Evolutionary conservation across 2,113 vertebrate species (phyloP).

Genomic region (Aythya baeri): DNA sequence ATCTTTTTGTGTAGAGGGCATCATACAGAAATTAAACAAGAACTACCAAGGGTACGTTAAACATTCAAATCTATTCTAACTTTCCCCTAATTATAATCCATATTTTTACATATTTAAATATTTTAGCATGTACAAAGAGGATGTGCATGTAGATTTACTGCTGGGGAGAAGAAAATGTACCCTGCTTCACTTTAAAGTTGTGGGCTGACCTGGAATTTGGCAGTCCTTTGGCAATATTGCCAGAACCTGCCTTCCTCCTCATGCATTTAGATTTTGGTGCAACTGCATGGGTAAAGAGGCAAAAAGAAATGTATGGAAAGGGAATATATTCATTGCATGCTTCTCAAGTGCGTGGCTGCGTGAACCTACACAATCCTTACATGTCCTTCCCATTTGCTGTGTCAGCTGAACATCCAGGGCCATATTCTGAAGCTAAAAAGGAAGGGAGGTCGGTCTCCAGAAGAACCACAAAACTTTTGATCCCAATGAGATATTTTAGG

Average conservation of each 20-base stretch:
- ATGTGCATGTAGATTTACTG: conserved; percentile 1
- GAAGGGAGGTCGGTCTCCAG: background rate
- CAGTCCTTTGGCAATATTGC: background rate
- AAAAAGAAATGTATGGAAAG: background rate
- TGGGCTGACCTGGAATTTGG: conserved; percentile 30
- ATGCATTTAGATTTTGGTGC: background rate
- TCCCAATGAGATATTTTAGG: background rate
- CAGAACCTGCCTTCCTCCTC: background rate
- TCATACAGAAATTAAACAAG: background rate
- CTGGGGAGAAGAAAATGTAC: background rate
- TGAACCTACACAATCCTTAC: background rate
- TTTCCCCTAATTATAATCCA: conserved; percentile 38
- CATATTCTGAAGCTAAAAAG: background rate
- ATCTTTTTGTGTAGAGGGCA: background rate
- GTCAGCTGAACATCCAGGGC: background rate
- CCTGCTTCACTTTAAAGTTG: background rate
- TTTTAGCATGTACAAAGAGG: conserved; percentile 30
- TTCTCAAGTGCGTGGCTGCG: background rate
- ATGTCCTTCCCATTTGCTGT: background rate
- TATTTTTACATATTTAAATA: conserved; percentile 68
- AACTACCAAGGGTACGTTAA: conserved; percentile 28
- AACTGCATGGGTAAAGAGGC: background rate
- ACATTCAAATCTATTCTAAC: conserved; percentile 64
- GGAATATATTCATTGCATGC: background rate
- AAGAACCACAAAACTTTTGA: background rate